Conservation (phyloP, 1,140 invertebrate genomes). For the Drosophila micromelanica region DNA sequence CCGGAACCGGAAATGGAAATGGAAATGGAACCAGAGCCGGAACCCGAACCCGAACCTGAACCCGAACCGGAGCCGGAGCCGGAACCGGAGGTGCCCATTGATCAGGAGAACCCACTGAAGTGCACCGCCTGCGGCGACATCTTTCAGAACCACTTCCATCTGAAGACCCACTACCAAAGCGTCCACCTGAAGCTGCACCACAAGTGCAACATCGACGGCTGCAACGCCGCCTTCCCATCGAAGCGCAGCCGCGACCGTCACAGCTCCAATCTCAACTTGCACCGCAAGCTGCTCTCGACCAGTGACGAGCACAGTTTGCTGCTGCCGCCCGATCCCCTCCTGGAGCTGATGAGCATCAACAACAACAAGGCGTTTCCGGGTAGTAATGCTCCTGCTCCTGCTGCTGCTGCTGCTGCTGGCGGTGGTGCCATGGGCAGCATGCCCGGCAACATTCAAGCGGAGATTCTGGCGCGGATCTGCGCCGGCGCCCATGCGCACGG, state of each 20-base stretch:
- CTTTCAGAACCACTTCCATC: slow-evolving; percentile 97
- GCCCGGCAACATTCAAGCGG: slow-evolving; percentile 88
- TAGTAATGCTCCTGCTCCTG: not conserved
- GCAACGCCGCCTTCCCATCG: slow-evolving; percentile 97
- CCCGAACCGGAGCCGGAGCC: slow-evolving; percentile 37
- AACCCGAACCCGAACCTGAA: slow-evolving; percentile 28
- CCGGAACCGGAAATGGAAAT: slow-evolving; percentile 1
- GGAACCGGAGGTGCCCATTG: slow-evolving; percentile 92
- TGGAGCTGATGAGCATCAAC: slow-evolving; percentile 82
- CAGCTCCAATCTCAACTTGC: slow-evolving; percentile 95
- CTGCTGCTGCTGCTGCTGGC: slow-evolving; percentile 21
- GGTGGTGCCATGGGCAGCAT: slow-evolving; percentile 14
- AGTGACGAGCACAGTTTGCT: slow-evolving; percentile 85
- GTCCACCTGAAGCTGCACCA: slow-evolving; percentile 98
- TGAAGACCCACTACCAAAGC: slow-evolving; percentile 98
- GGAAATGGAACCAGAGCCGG: slow-evolving; percentile 10
- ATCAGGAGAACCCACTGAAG: slow-evolving; percentile 89
- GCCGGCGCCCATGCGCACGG: slow-evolving; percentile 87
- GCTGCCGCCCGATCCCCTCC: slow-evolving; percentile 77
- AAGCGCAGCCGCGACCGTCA: slow-evolving; percentile 96
- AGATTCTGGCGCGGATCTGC: slow-evolving; percentile 91
- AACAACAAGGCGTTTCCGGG: slow-evolving; percentile 76
- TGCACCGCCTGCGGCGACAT: slow-evolving; percentile 96
- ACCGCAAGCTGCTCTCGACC: slow-evolving; percentile 93
- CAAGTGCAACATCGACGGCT: slow-evolving; percentile 97